Base-by-base conservation (phyloP, 2,113 vertebrate genomes). In the Ciconia stormi region DNA sequence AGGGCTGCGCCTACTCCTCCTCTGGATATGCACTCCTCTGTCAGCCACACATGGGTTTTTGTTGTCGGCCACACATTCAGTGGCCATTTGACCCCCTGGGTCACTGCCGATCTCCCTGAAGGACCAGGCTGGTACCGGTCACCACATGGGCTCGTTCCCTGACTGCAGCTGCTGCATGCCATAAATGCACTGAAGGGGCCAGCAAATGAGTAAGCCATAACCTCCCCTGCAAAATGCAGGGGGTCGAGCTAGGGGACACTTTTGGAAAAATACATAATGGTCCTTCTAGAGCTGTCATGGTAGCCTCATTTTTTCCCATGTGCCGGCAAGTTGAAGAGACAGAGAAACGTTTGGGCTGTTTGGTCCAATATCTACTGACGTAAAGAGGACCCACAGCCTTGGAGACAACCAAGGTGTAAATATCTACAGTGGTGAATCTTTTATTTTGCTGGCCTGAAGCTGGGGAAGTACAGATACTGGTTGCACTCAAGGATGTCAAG, bases 81-180 rank as follows among this genome's bases (percentile, higher is more conserved):
- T 34, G 44, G 29, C 27, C 34, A 6, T 15, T 61, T 0, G 1
- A n/a, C 13, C 4, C 16, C 7, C 52, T 36, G 40, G 46, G 46
- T 14, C 22, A 52, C 59, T 79, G 52, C 16, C 3, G 9, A 16
- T 27, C n/a, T 67, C 65, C 40, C 5, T 2, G 3, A 80, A 80
- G 70, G 46, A 85, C 29, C 47, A 87, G 52, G 13, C 10, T 92
- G 40, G 40, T 72, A 69, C 19, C 0, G 0, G 32, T 42, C 78
- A 49, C 40, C 7, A 3, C 13, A 14, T 16, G 53, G 42, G 17
- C 34, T 42, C 16, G 32, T 69, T 72, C 40, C 47, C 36, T 52
- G 49, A 22, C 32, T 49, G 49, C 61, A 70, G 49, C 49, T 76
- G 44, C 52, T 23, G 10, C 18, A 20, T 29, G 23, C 10, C 11